Percentiles rank a stretch among this genome's conserved stretches.
Conservation (phyloP, 2,888 invertebrate species). For the Eudasyphora cyanicolor region DNA sequence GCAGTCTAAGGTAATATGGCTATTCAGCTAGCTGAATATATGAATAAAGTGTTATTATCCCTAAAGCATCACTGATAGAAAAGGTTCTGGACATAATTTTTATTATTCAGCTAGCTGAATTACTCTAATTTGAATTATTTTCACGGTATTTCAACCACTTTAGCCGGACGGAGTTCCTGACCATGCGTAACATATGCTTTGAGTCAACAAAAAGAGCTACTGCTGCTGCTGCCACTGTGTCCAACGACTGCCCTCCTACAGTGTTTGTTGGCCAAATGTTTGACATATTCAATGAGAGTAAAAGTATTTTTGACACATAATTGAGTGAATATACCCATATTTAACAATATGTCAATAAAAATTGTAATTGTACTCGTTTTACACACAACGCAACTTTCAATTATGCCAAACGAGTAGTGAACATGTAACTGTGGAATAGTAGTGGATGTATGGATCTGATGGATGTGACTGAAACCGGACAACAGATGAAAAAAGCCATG, state of each 20-base stretch:
- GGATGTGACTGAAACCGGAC: slow-evolving; percentile 4
- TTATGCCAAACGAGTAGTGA: background rate
- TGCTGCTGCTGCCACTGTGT: background rate
- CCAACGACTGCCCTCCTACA: slow-evolving; percentile 8
- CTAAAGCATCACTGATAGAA: no score
- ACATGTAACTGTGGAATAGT: no score
- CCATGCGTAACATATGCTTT: background rate
- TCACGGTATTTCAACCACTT: background rate
- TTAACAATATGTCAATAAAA: slow-evolving; percentile 62
- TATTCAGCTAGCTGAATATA: background rate
- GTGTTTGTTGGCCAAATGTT: background rate
- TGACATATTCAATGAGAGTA: slow-evolving; percentile 49
- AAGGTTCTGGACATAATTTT: background rate
- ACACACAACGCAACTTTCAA: slow-evolving; percentile 7
- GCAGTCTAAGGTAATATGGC: no score
- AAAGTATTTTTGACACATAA: slow-evolving; percentile 54
- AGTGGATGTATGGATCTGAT: background rate
- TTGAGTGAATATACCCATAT: slow-evolving; percentile 27
- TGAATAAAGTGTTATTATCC: background rate
- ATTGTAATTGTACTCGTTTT: slow-evolving; percentile 37
- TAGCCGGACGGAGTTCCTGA: background rate
- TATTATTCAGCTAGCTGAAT: slow-evolving; percentile 5
- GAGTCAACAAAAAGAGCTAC: background rate
- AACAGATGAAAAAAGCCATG: background rate
- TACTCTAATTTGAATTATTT: background rate